A percentile compares a stretch with the other conserved stretches of the same genome.
These are phyloP conservation scores for Bombus breviceps DNA, from an alignment of 1,140 invertebrate species.

Conservation along the genomic window DNA sequence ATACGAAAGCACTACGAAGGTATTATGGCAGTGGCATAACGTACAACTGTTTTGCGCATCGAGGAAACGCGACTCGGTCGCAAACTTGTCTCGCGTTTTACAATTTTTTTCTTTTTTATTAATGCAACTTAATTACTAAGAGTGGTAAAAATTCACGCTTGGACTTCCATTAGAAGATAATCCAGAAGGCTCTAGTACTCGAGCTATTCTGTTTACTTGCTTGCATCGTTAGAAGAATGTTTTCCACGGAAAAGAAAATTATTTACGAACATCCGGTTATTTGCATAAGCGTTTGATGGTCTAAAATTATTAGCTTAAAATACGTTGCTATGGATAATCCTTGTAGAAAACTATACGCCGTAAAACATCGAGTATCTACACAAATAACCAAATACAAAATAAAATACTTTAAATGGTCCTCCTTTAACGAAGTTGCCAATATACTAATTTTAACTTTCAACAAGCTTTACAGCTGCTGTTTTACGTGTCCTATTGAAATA, in stretches of 20 bases:
- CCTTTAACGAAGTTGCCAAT: no score
- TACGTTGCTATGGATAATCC: neutral
- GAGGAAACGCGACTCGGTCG: neutral
- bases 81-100: neutral
- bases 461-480: neutral
- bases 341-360: neutral
- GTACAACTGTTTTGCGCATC: neutral
- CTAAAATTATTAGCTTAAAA: no score
- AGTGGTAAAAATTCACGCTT: neutral
- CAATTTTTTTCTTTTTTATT: neutral
- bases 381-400: neutral
- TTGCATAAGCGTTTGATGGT: neutral
- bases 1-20: neutral
- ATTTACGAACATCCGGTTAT: neutral
- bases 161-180: neutral
- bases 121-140: neutral
- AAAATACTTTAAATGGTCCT: neutral
- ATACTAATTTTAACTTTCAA: neutral
- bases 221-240: neutral
- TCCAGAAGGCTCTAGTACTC: neutral
- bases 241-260: neutral
- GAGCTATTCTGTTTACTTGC: neutral
- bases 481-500: neutral
- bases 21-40: slow-evolving; percentile 37
- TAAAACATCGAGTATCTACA: neutral